Conservation (phyloP, 2,797 vertebrate species). For the Mus caroli region DNA sequence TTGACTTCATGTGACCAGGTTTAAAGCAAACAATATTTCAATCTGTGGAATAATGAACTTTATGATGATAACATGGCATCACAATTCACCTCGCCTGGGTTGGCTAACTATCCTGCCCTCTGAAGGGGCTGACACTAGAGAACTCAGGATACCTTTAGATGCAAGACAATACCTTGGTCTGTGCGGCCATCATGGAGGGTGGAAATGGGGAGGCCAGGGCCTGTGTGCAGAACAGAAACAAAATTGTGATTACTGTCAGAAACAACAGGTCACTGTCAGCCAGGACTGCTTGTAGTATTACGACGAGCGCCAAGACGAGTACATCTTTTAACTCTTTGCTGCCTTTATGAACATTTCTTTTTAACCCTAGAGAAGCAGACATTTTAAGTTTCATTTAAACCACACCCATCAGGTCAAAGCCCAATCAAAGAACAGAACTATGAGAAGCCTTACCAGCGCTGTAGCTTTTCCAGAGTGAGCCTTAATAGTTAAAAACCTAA, state of each 20-base stretch:
- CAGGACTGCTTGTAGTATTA: constrained; percentile 8
- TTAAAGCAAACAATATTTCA: constrained; percentile 3
- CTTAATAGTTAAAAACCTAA: constrained; percentile 71
- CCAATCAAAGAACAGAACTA: constrained; percentile 3
- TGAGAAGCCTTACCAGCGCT: constrained; percentile 9
- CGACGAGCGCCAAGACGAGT: constrained; percentile 3
- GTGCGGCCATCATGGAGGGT: constrained; percentile 88
- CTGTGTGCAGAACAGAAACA: constrained; percentile 81
- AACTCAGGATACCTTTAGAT: background rate
- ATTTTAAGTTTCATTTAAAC: constrained; percentile 61
- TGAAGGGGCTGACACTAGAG: background rate
- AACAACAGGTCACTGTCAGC: constrained; percentile 30
- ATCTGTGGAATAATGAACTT: background rate
- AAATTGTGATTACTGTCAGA: constrained; percentile 53
- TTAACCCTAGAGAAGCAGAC: constrained; percentile 32
- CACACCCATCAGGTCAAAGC: background rate
- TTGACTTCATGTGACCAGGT: constrained; percentile 39
- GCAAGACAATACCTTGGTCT: constrained; percentile 86
- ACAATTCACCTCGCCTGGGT: background rate
- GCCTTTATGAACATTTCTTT: background rate
- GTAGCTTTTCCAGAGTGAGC: constrained; percentile 34
- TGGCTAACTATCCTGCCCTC: background rate
- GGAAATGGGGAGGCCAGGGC: constrained; percentile 90
- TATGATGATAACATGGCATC: background rate
- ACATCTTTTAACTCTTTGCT: constrained; percentile 33